Base-by-base conservation (phyloP, 2,888 invertebrate species). In the Eumacrocentrus americanus region DNA sequence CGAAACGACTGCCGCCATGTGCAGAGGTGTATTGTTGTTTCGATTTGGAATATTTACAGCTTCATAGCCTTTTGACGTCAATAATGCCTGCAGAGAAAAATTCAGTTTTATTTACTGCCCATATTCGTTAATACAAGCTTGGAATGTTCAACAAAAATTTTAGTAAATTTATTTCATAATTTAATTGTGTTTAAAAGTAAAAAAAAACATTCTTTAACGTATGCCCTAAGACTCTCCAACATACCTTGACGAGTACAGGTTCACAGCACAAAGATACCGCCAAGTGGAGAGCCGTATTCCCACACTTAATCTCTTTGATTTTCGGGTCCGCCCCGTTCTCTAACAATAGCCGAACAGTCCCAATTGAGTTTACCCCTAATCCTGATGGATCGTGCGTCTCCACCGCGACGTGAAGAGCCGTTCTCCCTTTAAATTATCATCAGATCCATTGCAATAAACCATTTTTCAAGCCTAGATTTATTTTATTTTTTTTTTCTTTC, bases 361-460 rank as follows among this genome's bases (percentile, higher is more conserved):
- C 67, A 7, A 70, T 58, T 16, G 68, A 67, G 6, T 61, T 59
- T 9, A 57, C 22, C 4, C 65, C 63, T 7, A 40, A 61, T 1
- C 61, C 60, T 3, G 16, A 12, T 2, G 69, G 69, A 38, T 70
- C 61, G 51, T 78, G 77, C 9, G 71, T 63, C 59, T 75, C 72
- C 4, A 72, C 72, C 1, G 79, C 79, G 6, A 75, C 63, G 61
- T 79, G 77, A 23, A 79, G 69, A 18, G 77, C 69, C 7, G 77
- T 77, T 50, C 63, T 71, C 23, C 79, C 78, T 79, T 38, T 3
- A 63, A 69, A 61, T n/a, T 35, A 16, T 12, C 50, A 14, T 14
- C n/a, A 35, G 2, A 35, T 3, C 9, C 35, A 7, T 35, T 35
- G 35, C 3, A 35, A n/a, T n/a, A 35, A n/a, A 35, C 35, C 35